Evolutionary conservation across 2,113 vertebrate genomes (phyloP).

Genomic region (Gulo gulo): DNA sequence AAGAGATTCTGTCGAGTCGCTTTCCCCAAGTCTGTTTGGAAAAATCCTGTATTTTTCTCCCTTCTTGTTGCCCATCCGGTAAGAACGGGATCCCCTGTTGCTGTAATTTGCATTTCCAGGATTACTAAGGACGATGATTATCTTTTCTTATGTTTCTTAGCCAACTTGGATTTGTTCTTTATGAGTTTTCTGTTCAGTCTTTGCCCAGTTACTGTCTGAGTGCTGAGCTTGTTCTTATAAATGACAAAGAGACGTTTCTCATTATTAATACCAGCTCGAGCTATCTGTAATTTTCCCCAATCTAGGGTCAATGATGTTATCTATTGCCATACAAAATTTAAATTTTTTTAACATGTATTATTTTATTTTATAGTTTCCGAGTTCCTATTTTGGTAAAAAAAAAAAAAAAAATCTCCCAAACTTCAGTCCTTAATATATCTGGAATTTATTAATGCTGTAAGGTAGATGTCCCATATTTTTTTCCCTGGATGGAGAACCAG

Average conservation of each 20-base stretch:
- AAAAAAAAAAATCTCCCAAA: not conserved
- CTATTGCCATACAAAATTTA: not conserved
- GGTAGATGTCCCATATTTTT: not conserved
- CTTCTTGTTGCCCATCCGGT: not conserved
- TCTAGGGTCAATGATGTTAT: not conserved
- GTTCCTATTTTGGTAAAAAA: not conserved
- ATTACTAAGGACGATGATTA: not conserved
- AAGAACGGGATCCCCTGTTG: not conserved
- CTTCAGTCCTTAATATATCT: not conserved
- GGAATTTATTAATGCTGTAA: not conserved
- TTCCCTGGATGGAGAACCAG: no score
- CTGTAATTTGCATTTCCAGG: not conserved
- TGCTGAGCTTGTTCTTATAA: not conserved
- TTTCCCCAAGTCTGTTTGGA: not conserved
- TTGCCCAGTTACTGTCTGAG: not conserved
- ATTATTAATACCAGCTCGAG: not conserved
- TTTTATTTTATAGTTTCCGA: not conserved
- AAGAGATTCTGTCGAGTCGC: not conserved
- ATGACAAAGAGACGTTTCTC: not conserved
- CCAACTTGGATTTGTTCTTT: not conserved
- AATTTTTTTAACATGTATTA: not conserved
- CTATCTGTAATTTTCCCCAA: not conserved
- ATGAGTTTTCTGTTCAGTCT: not conserved
- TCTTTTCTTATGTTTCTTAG: not conserved
- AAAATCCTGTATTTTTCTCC: not conserved